Evolutionary conservation across 2,113 vertebrate species (phyloP).

Genomic region (Acanthochromis polyacanthus): DNA sequence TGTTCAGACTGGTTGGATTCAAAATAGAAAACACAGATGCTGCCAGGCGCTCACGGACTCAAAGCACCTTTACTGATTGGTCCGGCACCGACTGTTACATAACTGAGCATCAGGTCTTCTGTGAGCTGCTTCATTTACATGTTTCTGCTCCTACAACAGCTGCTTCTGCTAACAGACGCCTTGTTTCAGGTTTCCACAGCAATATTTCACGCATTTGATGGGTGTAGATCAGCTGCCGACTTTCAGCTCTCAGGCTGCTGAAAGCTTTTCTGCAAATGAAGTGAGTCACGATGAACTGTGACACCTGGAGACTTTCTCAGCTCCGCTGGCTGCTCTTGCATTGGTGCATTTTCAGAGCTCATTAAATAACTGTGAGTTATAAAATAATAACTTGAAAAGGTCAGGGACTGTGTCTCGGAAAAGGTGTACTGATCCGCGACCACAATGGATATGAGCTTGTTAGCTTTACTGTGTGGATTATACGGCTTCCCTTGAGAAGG

Average conservation of each 20-base stretch:
- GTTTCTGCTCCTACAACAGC: not conserved
- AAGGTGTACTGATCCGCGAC: slow-evolving; percentile 49
- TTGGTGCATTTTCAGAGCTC: slow-evolving; percentile 53
- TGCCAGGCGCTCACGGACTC: no score
- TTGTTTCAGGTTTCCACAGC: not conserved
- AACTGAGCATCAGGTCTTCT: not conserved
- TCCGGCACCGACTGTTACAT: not conserved
- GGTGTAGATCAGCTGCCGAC: slow-evolving; percentile 19
- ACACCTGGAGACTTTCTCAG: slow-evolving; percentile 23
- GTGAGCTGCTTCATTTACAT: not conserved
- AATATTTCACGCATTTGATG: not conserved
- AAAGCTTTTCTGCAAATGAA: slow-evolving; percentile 40
- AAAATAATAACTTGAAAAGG: slow-evolving; percentile 69
- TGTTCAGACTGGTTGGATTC: no score
- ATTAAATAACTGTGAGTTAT: slow-evolving; percentile 61
- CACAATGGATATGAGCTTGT: slow-evolving; percentile 51
- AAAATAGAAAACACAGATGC: no score
- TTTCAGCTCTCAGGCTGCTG: slow-evolving; percentile 24
- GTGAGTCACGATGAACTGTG: slow-evolving; percentile 44
- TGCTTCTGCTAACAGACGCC: not conserved
- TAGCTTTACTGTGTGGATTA: slow-evolving; percentile 34
- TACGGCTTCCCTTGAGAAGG: slow-evolving; percentile 11
- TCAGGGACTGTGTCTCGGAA: slow-evolving; percentile 37
- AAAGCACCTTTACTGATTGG: not conserved
- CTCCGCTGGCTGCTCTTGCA: slow-evolving; percentile 14